Conservation (phyloP, 2,113 vertebrate species). For the Peromyscus maniculatus region DNA sequence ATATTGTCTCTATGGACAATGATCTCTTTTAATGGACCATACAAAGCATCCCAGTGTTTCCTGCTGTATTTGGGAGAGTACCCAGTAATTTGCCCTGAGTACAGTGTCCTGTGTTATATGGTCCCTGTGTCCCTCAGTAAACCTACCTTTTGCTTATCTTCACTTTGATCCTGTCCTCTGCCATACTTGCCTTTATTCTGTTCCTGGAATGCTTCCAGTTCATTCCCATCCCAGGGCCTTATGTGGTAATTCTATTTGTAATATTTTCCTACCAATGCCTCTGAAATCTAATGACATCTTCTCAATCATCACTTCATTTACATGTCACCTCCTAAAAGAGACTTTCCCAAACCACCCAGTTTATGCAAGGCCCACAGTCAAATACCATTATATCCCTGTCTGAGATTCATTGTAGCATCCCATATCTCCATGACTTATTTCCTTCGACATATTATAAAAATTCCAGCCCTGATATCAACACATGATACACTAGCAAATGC, state of each 20-base stretch:
- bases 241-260: not conserved
- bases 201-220: not conserved
- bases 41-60: not conserved
- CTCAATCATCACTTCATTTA: not conserved
- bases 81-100: not conserved
- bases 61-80: not conserved
- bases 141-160: not conserved
- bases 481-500: not conserved
- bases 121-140: not conserved
- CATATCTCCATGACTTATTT: slow-evolving; percentile 10
- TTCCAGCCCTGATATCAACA: not conserved
- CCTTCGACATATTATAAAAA: slow-evolving; percentile 11
- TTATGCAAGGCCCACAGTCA: not conserved
- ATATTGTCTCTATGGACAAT: not conserved
- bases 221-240: not conserved
- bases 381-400: not conserved
- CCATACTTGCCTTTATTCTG: not conserved
- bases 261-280: not conserved
- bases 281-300: not conserved
- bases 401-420: slow-evolving; percentile 15
- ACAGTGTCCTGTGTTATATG: rapidly evolving
- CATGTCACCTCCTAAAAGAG: not conserved
- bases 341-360: not conserved
- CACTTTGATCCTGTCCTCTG: not conserved
- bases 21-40: not conserved